Evolutionary conservation across 2,888 invertebrate species (phyloP).

Genomic region (Deroplatys truncata): DNA sequence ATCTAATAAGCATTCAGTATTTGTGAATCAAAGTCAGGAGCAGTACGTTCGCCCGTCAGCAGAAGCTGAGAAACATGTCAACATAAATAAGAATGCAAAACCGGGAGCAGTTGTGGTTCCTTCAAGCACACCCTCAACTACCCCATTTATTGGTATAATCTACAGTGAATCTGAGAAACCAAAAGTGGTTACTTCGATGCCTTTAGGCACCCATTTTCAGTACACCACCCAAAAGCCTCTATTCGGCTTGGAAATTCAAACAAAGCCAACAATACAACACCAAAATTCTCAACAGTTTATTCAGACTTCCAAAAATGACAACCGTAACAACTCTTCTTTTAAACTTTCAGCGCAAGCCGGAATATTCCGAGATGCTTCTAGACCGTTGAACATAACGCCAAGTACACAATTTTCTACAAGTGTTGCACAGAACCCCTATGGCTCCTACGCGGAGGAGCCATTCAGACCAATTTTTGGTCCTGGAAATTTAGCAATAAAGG

Average conservation of each 20-base stretch:
- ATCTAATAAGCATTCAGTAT: neutral
- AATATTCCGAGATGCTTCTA: neutral
- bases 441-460: constrained; percentile 32
- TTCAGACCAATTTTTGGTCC: constrained; percentile 36
- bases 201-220: neutral
- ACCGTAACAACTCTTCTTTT: constrained; percentile 32
- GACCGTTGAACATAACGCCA: neutral
- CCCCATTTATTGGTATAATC: neutral
- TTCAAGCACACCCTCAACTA: constrained; percentile 16
- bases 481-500: constrained; percentile 14
- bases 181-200: neutral
- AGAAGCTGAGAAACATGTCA: neutral
- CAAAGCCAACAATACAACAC: neutral
- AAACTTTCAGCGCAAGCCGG: constrained; percentile 20
- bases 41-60: neutral
- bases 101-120: neutral
- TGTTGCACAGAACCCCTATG: constrained; percentile 28
- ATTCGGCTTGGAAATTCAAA: neutral
- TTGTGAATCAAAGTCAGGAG: neutral
- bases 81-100: neutral
- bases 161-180: neutral
- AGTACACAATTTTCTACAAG: neutral
- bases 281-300: neutral
- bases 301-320: neutral
- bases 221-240: constrained; percentile 31